Evolutionary conservation across 1,140 invertebrate species (phyloP).

Genomic region (Apis mellifera): DNA sequence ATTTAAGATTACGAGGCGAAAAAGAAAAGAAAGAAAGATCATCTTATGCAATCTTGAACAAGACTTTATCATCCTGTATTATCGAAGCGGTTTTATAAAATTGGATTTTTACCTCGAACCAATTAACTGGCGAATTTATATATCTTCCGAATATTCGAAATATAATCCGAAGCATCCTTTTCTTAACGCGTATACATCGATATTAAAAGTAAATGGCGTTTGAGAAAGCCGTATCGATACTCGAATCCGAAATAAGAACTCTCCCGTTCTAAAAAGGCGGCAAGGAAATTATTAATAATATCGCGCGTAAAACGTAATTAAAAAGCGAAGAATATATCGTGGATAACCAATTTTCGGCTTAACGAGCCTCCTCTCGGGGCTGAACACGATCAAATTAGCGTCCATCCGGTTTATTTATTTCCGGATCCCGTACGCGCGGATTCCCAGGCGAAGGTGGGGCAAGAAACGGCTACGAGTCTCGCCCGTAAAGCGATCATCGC

Average conservation of each 20-base stretch:
- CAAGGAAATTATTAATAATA: constrained; percentile 32
- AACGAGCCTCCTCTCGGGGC: background rate
- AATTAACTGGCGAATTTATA: constrained; percentile 1
- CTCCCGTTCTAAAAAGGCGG: background rate
- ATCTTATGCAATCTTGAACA: background rate
- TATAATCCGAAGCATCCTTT: background rate
- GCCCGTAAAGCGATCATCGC: constrained; percentile 42
- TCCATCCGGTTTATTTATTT: constrained; percentile 49
- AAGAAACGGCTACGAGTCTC: constrained; percentile 39
- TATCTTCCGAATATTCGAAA: background rate
- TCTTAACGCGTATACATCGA: background rate
- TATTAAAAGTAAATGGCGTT: background rate
- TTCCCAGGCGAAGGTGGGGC: constrained; percentile 43
- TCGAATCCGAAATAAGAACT: background rate
- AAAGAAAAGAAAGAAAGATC: too few relatives aligned
- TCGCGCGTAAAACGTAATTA: constrained; percentile 11
- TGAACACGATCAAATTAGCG: constrained; percentile 49
- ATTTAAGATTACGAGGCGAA: background rate
- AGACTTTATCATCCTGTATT: background rate
- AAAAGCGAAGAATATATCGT: background rate
- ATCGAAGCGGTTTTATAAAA: background rate
- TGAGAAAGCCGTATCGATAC: background rate
- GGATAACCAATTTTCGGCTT: background rate
- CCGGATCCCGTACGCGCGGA: constrained; percentile 38
- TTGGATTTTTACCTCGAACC: background rate